phyloP scores from a whole-genome alignment of 2,888 invertebrate species.

The Teleogryllus oceanicus region DNA sequence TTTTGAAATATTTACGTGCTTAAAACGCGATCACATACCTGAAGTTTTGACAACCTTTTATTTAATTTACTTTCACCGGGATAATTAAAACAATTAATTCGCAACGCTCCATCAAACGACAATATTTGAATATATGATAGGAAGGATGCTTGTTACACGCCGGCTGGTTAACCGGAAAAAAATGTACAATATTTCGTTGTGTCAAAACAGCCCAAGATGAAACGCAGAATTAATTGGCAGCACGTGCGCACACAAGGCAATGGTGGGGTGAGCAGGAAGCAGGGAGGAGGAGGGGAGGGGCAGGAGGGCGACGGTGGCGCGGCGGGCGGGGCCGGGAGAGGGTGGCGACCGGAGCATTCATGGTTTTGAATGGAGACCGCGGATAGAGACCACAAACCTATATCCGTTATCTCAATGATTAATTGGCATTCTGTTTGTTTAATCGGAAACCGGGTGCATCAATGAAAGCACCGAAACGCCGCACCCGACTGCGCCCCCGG shows the following conservation, averaged over 20 bases:
- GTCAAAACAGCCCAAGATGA: slow-evolving; percentile 1
- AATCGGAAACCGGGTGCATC: slow-evolving; percentile 18
- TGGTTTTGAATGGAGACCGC: slow-evolving; percentile 18
- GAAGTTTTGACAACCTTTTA: slow-evolving; percentile 18
- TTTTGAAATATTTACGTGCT: slow-evolving; percentile 6
- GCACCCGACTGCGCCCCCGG: not conserved
- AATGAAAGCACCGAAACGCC: slow-evolving; percentile 10
- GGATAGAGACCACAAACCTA: not conserved
- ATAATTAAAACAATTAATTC: not conserved
- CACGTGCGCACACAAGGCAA: not conserved
- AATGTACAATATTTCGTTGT: slow-evolving; percentile 7
- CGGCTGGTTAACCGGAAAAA: not conserved
- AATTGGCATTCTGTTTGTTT: slow-evolving; percentile 18
- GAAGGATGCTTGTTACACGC: slow-evolving; percentile 6
- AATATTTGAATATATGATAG: slow-evolving; percentile 18
- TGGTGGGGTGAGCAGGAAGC: not conserved
- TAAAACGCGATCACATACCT: not conserved
- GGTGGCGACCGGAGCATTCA: not conserved
- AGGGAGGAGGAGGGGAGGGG: not conserved
- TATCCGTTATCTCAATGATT: slow-evolving; percentile 18
- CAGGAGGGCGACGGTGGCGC: not conserved
- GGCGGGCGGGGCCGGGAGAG: not conserved
- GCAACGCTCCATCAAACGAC: slow-evolving; percentile 9
- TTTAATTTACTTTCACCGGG: slow-evolving; percentile 9
- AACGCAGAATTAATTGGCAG: slow-evolving; percentile 10